phyloP scores from a whole-genome alignment of 2,888 invertebrate genomes.

The Caenorhabditis sp. region DNA sequence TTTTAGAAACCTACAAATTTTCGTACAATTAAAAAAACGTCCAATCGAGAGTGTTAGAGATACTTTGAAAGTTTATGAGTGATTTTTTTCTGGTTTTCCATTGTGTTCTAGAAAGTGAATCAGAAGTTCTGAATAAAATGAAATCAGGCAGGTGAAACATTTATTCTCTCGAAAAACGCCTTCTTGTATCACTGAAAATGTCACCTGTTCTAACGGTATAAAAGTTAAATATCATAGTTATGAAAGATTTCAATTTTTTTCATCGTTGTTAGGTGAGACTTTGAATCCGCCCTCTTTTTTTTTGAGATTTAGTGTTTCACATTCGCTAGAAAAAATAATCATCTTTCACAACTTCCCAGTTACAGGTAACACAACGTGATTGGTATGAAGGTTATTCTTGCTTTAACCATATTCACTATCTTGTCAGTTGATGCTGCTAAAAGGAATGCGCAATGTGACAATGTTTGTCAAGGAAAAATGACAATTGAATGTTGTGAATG shows the following conservation, averaged over 20 bases:
- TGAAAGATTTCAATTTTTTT: background rate
- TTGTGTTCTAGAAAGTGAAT: background rate
- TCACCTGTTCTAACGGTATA: background rate
- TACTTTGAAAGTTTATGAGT: no score
- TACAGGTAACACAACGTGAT: conserved; percentile 26
- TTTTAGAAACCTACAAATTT: no score
- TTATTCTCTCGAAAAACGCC: background rate
- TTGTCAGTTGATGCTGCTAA: conserved; percentile 17
- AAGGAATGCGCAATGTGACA: conserved; percentile 43
- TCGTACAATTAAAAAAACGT: no score
- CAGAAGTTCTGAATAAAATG: background rate
- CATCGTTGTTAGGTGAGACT: background rate
- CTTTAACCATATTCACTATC: conserved; percentile 6
- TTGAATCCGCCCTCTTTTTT: background rate
- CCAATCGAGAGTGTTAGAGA: no score
- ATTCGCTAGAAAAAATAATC: background rate
- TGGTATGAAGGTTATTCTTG: conserved; percentile 14
- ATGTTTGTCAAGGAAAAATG: conserved; percentile 43
- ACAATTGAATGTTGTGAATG: conserved; percentile 49
- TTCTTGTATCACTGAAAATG: background rate
- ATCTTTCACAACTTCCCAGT: background rate
- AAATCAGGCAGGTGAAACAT: background rate
- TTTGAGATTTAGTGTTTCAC: background rate
- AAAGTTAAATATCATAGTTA: background rate
- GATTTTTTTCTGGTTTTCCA: background rate